Percentiles rank a stretch among this genome's conserved stretches.
Conservation (phyloP, 2,113 vertebrate species). For the Poeciliopsis prolifica region DNA sequence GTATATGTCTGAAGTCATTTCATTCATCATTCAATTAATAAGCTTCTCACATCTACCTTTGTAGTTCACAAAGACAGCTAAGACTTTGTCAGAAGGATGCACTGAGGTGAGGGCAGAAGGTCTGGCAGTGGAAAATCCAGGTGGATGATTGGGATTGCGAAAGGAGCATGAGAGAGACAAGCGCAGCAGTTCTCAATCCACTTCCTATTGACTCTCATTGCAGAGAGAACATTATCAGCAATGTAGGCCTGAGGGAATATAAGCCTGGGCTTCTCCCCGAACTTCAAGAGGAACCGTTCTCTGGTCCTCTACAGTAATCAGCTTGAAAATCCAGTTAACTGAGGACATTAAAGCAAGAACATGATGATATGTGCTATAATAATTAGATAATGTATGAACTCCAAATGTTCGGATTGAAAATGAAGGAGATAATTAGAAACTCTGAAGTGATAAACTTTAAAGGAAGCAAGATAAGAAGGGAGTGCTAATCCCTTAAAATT, state of each 20-base stretch:
- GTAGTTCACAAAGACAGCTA: neutral
- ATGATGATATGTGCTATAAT: neutral
- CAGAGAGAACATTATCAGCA: conserved; percentile 47
- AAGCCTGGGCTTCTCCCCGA: conserved; percentile 19
- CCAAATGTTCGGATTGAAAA: neutral
- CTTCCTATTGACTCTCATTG: conserved; percentile 61
- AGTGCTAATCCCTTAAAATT: neutral
- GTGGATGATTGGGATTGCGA: conserved; percentile 55
- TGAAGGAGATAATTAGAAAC: neutral
- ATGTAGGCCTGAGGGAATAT: conserved; percentile 28
- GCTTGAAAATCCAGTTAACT: conserved; percentile 13
- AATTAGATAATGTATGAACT: neutral
- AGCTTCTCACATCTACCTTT: conserved; percentile 5
- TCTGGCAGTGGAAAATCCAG: conserved; percentile 49
- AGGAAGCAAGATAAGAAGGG: neutral
- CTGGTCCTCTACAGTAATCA: neutral
- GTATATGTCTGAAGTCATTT: no score
- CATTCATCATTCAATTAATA: neutral
- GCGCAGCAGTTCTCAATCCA: conserved; percentile 64
- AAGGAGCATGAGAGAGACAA: conserved; percentile 64
- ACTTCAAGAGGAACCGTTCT: conserved; percentile 14
- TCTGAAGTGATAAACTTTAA: neutral
- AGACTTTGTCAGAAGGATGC: conserved; percentile 31
- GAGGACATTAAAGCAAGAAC: conserved; percentile 1
- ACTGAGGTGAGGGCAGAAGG: conserved; percentile 49